A percentile compares a stretch with the other conserved stretches of the same genome.
phyloP scores from a whole-genome alignment of 2,113 vertebrate species.

The Gymnorhina tibicen region DNA sequence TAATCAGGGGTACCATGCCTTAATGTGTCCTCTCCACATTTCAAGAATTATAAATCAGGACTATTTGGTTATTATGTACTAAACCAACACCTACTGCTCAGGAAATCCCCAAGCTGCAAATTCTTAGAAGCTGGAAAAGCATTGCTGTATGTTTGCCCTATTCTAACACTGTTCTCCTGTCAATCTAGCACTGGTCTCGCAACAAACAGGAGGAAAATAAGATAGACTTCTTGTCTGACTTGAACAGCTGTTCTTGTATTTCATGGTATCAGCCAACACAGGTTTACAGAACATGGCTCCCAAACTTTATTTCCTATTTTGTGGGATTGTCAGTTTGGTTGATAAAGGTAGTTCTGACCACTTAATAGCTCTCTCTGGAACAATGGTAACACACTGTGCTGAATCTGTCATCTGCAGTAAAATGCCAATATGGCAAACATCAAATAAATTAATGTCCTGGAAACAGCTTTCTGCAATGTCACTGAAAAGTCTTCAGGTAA shows the following conservation, averaged over 20 bases:
- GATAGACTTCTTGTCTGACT: background rate
- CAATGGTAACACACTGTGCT: background rate
- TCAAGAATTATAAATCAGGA: background rate
- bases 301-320: background rate
- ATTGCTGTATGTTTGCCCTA: background rate
- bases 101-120: background rate
- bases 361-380: background rate
- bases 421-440: background rate
- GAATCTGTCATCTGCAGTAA: background rate
- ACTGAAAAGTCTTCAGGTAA: background rate
- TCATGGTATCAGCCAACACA: background rate
- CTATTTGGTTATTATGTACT: background rate
- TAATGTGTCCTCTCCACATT: background rate
- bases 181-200: background rate
- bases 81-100: background rate
- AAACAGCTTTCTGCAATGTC: background rate
- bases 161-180: background rate
- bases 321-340: background rate
- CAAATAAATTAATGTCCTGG: background rate
- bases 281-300: background rate
- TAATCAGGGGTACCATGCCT: background rate
- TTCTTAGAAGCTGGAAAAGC: background rate
- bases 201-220: background rate
- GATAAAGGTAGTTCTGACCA: background rate
- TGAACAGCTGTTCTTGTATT: background rate